Base-by-base conservation (phyloP, 2,888 invertebrate species). In the Aleiodes alternator region DNA sequence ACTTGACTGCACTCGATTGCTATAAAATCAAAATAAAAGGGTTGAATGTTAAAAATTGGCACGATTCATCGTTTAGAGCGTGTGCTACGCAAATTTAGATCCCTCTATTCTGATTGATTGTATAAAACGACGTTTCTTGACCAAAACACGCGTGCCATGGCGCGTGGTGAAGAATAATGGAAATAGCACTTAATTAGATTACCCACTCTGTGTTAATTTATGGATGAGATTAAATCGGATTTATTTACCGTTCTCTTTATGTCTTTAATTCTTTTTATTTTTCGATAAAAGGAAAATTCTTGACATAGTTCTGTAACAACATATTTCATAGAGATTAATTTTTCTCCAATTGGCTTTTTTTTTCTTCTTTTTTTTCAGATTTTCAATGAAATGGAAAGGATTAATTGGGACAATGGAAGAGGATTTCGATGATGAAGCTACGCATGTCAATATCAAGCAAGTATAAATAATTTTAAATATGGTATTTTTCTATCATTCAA, bases 1-100 rank as follows among this genome's bases (percentile, higher is more conserved):
- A 78, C 80, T 75, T 75, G 76, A 80, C 69, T 80, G 80, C 64
- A 12, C 61, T 57, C 61, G 68, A 75, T 50, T 16, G 73, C 80
- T 81, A 77, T 50, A 68, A 68, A 31, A 51, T 50, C 8, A 53
- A 51, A 51, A 68, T 8, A 31, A n/a, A 68, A 68, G 51, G 29
- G 31, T 68, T 29, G 68, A 8, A 51, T 68, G 14, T 51, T 4
- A 31, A 14, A 76, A 73, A 72, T 75, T 59, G 77, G 76, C 79
- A 80, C 81, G 81, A 80, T 75, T 79, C 75, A 61, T 57, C n/a
- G 43, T n/a, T 66, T 34, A n/a, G 66, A 70, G 59, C 72, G 70
- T 75, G 76, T 72, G 73, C 66, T 57, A 51, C 29, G 66, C 29
- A 56, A 61, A 76, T 69, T 57, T 75, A 78, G 66, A 73, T 76